phyloP scores from a whole-genome alignment of 1,140 invertebrate genomes.

The Notospermus geniculatus region DNA sequence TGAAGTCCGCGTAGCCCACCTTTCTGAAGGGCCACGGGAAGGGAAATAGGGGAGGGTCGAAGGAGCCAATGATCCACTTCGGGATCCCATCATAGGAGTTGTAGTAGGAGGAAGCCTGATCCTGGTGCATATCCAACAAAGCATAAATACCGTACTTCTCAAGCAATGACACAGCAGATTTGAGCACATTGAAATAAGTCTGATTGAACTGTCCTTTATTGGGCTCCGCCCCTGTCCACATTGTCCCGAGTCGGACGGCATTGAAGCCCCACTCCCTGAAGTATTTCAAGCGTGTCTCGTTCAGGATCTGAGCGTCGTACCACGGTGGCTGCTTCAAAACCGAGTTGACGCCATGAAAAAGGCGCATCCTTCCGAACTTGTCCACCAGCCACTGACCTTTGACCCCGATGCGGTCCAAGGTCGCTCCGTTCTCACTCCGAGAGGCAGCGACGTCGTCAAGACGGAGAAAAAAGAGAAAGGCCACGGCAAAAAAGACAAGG shows the following conservation, averaged over 20 bases:
- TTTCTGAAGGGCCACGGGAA: constrained; percentile 36
- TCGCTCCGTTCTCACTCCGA: too few species aligned
- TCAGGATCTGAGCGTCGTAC: constrained; percentile 25
- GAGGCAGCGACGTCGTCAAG: too few species aligned
- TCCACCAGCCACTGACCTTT: constrained; percentile 18
- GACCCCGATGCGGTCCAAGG: too few species aligned
- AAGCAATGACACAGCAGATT: constrained; percentile 23
- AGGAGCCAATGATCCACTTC: constrained; percentile 28
- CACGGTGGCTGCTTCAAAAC: constrained; percentile 34
- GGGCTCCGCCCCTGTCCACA: constrained; percentile 35
- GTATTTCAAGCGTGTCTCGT: constrained; percentile 23
- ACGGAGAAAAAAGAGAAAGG: too few species aligned
- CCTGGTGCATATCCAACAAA: constrained; percentile 41
- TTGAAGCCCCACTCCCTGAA: constrained; percentile 37
- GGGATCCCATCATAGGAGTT: constrained; percentile 35
- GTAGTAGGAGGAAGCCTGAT: constrained; percentile 26
- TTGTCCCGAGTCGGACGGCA: constrained; percentile 30
- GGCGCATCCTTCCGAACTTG: constrained; percentile 21
- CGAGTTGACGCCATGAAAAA: constrained; percentile 37
- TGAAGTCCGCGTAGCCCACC: constrained; percentile 1
- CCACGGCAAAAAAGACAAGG: too few species aligned
- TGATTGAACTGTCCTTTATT: constrained; percentile 21
- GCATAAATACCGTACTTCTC: constrained; percentile 30
- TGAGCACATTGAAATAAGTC: constrained; percentile 28
- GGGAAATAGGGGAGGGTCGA: constrained; percentile 20